These are phyloP conservation scores for Heliothis virescens DNA, from an alignment of 1,140 invertebrate species.

Conservation along the genomic window DNA sequence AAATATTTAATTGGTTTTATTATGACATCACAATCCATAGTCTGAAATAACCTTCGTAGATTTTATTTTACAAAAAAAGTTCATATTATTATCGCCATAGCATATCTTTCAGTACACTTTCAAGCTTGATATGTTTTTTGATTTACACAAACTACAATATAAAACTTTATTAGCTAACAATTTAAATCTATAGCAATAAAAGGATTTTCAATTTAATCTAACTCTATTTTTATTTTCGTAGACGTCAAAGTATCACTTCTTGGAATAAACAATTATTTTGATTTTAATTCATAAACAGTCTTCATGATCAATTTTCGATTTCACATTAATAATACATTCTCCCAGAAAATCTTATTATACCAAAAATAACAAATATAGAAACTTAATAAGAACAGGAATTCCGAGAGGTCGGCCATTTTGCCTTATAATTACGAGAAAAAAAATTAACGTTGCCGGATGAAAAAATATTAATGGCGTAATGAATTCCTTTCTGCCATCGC, in stretches of 20 bases:
- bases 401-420: slow-evolving; percentile 2
- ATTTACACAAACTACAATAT: not conserved
- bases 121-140: too few species aligned
- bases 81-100: not conserved
- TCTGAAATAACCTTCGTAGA: too few species aligned
- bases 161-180: slow-evolving; percentile 36
- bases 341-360: not conserved
- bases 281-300: too few species aligned
- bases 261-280: too few species aligned
- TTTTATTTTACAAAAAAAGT: not conserved
- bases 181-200: slow-evolving; percentile 14
- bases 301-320: too few species aligned
- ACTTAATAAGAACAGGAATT: not conserved
- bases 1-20: not conserved
- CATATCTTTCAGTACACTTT: not conserved
- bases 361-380: not conserved
- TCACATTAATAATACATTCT: too few species aligned
- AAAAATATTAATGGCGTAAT: slow-evolving; percentile 34
- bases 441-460: slow-evolving; percentile 42
- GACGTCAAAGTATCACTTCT: too few species aligned
- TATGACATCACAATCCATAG: too few species aligned
- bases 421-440: slow-evolving; percentile 20
- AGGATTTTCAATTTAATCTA: not conserved
- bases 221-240: not conserved
- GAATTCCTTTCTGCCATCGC: slow-evolving; percentile 18